Percentiles rank a stretch among this genome's conserved stretches.
Evolutionary conservation across 2,797 vertebrate genomes (phyloP).

Genomic region (Takifugu rubripes): DNA sequence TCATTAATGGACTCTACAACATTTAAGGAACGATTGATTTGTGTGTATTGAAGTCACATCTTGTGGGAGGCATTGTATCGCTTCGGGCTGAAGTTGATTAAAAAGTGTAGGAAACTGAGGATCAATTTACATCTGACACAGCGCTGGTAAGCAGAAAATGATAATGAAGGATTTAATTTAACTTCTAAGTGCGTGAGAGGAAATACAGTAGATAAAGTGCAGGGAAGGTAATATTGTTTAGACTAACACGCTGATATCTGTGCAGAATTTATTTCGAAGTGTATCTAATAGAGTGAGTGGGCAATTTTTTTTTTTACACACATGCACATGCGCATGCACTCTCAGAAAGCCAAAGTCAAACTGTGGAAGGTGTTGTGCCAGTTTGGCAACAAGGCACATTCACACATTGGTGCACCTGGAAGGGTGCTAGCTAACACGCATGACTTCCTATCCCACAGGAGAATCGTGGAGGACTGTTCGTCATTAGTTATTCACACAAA

Average conservation of each 20-base stretch:
- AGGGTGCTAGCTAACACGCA: conserved; percentile 59
- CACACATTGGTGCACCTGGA: conserved; percentile 65
- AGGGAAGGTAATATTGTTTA: conserved; percentile 31
- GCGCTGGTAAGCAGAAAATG: conserved; percentile 56
- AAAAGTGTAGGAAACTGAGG: conserved; percentile 47
- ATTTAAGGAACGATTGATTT: conserved; percentile 48
- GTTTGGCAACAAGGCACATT: conserved; percentile 69
- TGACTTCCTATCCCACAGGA: conserved; percentile 61
- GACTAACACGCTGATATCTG: conserved; percentile 10
- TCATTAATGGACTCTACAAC: conserved; percentile 41
- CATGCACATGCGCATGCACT: conserved; percentile 4
- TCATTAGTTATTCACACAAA: conserved; percentile 71
- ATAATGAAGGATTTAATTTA: conserved; percentile 62
- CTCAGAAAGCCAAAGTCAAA: conserved; percentile 29
- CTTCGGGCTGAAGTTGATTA: conserved; percentile 58
- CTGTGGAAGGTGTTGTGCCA: conserved; percentile 66
- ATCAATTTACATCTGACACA: conserved; percentile 65
- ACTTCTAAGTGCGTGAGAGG: conserved; percentile 34
- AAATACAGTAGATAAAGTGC: conserved; percentile 32
- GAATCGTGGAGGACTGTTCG: conserved; percentile 61
- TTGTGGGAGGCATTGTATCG: conserved; percentile 59
- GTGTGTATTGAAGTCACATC: conserved; percentile 48
- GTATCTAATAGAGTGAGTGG: conserved; percentile 1
- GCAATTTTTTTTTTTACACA: background rate
- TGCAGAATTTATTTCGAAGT: conserved; percentile 23